Conservation (phyloP, 2,113 vertebrate genomes). For the Rhizomys pruinosus region DNA sequence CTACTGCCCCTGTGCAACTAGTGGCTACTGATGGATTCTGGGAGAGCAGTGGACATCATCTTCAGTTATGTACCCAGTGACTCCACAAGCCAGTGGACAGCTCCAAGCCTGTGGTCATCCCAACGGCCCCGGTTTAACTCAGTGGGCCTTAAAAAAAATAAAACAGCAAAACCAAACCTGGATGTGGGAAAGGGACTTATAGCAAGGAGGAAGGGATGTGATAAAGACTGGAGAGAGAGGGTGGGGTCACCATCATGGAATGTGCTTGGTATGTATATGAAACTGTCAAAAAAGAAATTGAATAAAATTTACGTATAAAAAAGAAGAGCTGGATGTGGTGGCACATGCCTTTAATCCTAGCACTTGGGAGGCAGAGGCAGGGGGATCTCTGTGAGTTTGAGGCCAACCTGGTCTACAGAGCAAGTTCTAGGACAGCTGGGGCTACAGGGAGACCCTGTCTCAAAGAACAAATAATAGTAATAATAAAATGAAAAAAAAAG, state of each 20-base stretch:
- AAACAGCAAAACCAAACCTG: background rate
- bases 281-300: background rate
- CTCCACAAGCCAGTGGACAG: background rate
- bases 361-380: too few species aligned
- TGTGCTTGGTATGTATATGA: too few species aligned
- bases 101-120: background rate
- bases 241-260: background rate
- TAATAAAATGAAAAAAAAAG: too few species aligned
- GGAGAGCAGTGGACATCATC: background rate
- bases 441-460: too few species aligned
- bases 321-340: too few species aligned
- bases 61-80: background rate
- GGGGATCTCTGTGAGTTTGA: too few species aligned
- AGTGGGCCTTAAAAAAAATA: background rate
- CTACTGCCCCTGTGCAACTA: background rate
- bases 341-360: too few species aligned
- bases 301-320: background rate
- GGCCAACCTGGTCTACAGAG: too few species aligned
- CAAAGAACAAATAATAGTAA: too few species aligned
- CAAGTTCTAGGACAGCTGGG: too few species aligned
- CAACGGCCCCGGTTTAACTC: background rate
- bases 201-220: background rate
- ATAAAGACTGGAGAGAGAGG: background rate
- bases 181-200: background rate
- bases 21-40: background rate